Evolutionary conservation across 2,888 invertebrate species (phyloP), one percentile per base, ranked within the genome.

Genomic region (Drosophila algonquin): DNA sequence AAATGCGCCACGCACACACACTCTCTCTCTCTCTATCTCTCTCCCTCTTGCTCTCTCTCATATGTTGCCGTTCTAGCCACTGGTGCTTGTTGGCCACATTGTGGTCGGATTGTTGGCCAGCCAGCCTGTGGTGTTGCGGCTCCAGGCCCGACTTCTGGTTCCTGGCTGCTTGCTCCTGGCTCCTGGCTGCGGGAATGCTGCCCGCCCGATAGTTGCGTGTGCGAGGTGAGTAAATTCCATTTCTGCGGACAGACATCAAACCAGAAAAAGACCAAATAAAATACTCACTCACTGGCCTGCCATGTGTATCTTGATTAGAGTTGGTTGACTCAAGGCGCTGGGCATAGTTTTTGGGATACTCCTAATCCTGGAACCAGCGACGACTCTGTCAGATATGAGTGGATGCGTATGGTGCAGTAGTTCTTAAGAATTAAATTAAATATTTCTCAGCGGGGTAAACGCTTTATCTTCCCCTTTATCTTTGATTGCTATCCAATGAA

Each of bases 221-320:
- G 63, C 32, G 48, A 69, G 75, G 73, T 73, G 83, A 76, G 83
- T 76, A 78, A 82, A 82, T 83, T 78, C 68, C 68, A 68, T 64
- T 57, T 55, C 30, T 68, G 18, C 35, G 47, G 35, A 53, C 57
- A 53, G 40, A 52, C 53, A 53, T 48, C 59, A 57, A 61, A 40
- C 44, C 46, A 54, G 50, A 56, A 57, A 46, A 50, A 52, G 52
- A 54, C 52, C 40, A 40, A 40, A 73, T 52, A 51, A 68, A 51
- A 24, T 51, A 45, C 53, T 46, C 47, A 55, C 54, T 51, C 65
- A 62, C 48, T 62, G 60, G 61, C 47, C 60, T 70, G 46, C 62
- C 60, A 30, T 47, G 51, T 56, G 21, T 30, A 58, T 61, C 55
- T 63, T 56, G 50, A 57, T 67, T 63, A 80, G 65, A 50, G 51